Evolutionary conservation across 2,113 vertebrate genomes (phyloP).

Genomic region (Lophochroa leadbeateri): DNA sequence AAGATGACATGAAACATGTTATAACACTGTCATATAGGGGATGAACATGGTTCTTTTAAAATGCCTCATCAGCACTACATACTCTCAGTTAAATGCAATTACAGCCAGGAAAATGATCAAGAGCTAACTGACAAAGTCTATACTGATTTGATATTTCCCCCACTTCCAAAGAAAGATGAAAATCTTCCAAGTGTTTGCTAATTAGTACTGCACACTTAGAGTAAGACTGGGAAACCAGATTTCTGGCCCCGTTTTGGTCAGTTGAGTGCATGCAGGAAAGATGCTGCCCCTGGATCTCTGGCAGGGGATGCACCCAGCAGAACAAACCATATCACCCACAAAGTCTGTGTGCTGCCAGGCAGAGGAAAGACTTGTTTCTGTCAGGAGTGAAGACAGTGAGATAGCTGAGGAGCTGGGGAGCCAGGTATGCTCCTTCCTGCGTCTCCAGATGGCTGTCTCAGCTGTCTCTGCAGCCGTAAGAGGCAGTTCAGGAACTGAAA

Average conservation of each 20-base stretch:
- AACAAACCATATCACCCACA: accelerated
- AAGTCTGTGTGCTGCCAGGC: neutral
- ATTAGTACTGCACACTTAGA: neutral
- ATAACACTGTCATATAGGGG: neutral
- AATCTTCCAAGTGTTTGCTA: neutral
- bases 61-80: neutral
- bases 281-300: neutral
- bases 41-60: neutral
- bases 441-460: neutral
- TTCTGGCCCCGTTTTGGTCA: neutral
- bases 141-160: neutral
- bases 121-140: neutral
- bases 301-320: neutral
- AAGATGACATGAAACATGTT: neutral
- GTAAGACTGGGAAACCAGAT: neutral
- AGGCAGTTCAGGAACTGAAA: neutral
- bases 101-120: neutral
- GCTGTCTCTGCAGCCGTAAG: neutral
- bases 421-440: accelerated
- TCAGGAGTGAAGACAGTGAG: neutral
- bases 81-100: neutral
- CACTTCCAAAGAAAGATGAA: neutral
- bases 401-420: neutral
- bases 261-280: neutral
- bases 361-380: conserved; percentile 27